A percentile compares a stretch with the other conserved stretches of the same genome.
Evolutionary conservation across 2,797 vertebrate species (phyloP).

Genomic region (Dallia pectoralis): DNA sequence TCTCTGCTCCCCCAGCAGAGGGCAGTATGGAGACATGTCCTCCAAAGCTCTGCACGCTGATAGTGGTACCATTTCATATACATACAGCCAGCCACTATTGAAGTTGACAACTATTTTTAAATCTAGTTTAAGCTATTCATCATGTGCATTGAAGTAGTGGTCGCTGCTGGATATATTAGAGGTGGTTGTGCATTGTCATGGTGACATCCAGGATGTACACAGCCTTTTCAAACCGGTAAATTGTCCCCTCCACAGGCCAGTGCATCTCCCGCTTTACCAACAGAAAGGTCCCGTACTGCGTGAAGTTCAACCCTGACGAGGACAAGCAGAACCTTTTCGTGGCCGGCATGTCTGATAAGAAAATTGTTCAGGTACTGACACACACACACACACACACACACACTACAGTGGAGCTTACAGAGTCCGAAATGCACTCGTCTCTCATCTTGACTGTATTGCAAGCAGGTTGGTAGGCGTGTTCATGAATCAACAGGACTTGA

Average conservation of each 20-base stretch:
- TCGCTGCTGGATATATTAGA: too few relatives aligned
- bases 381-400: conserved; percentile 1
- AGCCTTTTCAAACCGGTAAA: conserved; percentile 42
- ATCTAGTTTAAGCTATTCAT: neutral
- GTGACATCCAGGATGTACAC: neutral
- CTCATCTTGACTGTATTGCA: too few relatives aligned
- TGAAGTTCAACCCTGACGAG: conserved; percentile 98
- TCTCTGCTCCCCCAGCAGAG: conserved; percentile 63
- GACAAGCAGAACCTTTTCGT: conserved; percentile 97
- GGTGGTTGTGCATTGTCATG: neutral
- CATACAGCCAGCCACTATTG: neutral
- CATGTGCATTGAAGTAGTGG: neutral
- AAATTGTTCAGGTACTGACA: conserved; percentile 90
- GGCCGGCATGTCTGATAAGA: conserved; percentile 98
- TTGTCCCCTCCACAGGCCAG: conserved; percentile 76
- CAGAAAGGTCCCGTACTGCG: conserved; percentile 96
- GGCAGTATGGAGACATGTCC: conserved; percentile 59
- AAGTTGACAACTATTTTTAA: neutral
- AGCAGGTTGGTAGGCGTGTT: neutral
- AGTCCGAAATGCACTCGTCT: too few relatives aligned
- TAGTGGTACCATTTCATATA: neutral
- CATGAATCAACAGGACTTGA: conserved; percentile 40
- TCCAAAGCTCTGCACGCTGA: conserved; percentile 29
- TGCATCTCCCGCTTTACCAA: conserved; percentile 96
- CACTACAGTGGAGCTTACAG: neutral